Evolutionary conservation across 2,797 vertebrate genomes (phyloP).

Genomic region (Arrhamphus sclerolepis): DNA sequence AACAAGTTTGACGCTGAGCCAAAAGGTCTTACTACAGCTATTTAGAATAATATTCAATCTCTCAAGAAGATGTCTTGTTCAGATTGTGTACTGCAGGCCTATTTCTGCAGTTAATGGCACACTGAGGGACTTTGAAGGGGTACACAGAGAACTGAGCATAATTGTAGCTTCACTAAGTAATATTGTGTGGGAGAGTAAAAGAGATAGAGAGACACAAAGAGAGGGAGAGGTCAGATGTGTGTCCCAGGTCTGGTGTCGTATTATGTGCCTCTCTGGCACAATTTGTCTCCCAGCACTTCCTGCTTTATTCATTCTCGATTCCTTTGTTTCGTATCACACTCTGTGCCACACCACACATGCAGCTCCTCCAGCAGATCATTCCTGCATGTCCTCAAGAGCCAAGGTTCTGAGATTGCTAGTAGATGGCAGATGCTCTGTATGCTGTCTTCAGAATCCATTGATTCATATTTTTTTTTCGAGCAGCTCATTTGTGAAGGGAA

Average conservation of each 20-base stretch:
- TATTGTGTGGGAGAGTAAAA: conserved; percentile 18
- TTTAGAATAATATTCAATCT: conserved; percentile 50
- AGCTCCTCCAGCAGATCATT: conserved; percentile 41
- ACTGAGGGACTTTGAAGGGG: conserved; percentile 16
- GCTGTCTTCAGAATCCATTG: conserved; percentile 48
- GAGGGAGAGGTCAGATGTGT: conserved; percentile 54
- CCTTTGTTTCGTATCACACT: conserved; percentile 52
- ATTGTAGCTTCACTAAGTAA: conserved; percentile 44
- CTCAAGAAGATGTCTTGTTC: conserved; percentile 44
- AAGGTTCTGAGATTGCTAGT: conserved; percentile 25
- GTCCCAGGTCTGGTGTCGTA: conserved; percentile 46
- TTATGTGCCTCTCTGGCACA: conserved; percentile 46
- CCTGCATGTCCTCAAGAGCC: conserved; percentile 11
- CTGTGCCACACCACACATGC: conserved; percentile 7
- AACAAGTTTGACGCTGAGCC: conserved; percentile 40
- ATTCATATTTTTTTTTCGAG: conserved; percentile 52
- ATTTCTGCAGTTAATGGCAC: conserved; percentile 9
- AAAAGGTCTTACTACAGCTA: conserved; percentile 33
- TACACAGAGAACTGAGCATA: conserved; percentile 40
- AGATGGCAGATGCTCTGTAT: conserved; percentile 23
- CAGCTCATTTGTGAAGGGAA: conserved; percentile 40
- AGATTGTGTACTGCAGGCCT: conserved; percentile 11
- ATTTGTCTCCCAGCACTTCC: conserved; percentile 40
- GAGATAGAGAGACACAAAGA: conserved; percentile 43
- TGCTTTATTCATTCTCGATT: conserved; percentile 62